Evolutionary conservation across 2,888 invertebrate species (phyloP).

Genomic region (Tillus elongatus): DNA sequence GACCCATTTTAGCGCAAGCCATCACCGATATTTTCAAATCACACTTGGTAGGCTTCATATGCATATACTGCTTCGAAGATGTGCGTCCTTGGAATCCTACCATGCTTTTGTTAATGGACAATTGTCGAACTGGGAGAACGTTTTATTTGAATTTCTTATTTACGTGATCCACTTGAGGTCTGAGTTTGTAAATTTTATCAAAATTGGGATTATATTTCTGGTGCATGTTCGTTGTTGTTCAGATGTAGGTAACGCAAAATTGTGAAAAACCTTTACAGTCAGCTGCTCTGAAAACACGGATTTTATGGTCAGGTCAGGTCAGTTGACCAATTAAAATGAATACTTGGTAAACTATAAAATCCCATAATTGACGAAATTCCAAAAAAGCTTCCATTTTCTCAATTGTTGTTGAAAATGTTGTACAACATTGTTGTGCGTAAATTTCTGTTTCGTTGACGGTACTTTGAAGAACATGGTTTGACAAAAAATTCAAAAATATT

Average conservation of each 20-base stretch:
- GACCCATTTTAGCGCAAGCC: conserved; percentile 18
- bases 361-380: conserved; percentile 9
- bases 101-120: conserved; percentile 22
- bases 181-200: conserved; percentile 21
- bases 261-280: conserved; percentile 9
- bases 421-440: no score
- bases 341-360: conserved; percentile 7
- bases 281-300: neutral
- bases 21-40: conserved; percentile 24
- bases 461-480: no score
- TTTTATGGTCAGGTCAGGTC: conserved; percentile 6
- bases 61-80: conserved; percentile 23
- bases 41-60: conserved; percentile 22
- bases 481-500: no score
- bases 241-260: conserved; percentile 12
- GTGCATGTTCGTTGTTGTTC: conserved; percentile 10
- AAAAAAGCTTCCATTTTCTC: no score
- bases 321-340: conserved; percentile 7
- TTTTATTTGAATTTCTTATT: conserved; percentile 10
- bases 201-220: conserved; percentile 13
- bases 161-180: conserved; percentile 14
- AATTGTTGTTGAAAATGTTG: no score
- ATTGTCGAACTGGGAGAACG: conserved; percentile 14
- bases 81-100: conserved; percentile 22
- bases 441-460: no score